Evolutionary conservation across 2,888 invertebrate genomes (phyloP).

Genomic region (Allygus modestus): DNA sequence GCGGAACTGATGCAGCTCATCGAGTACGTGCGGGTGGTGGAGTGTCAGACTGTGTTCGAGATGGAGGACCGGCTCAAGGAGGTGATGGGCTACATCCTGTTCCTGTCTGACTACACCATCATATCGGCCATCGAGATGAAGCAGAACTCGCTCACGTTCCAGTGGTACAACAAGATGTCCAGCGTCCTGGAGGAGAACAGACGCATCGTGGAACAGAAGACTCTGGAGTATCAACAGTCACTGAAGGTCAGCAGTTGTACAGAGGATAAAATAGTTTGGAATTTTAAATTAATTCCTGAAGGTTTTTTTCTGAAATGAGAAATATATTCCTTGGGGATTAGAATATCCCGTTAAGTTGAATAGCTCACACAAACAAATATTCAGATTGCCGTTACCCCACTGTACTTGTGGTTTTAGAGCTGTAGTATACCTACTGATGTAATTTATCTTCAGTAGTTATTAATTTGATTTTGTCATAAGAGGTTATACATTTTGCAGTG

Average conservation of each 20-base stretch:
- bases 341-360: too few relatives aligned
- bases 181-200: constrained; percentile 90
- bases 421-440: too few relatives aligned
- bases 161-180: constrained; percentile 90
- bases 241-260: constrained; percentile 82
- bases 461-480: too few relatives aligned
- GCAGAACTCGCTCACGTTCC: constrained; percentile 91
- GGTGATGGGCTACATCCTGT: constrained; percentile 84
- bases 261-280: too few relatives aligned
- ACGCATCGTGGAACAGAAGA: constrained; percentile 88
- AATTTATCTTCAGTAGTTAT: too few relatives aligned
- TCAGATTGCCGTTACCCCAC: too few relatives aligned
- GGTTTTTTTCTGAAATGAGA: too few relatives aligned
- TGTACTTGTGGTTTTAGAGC: too few relatives aligned
- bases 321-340: too few relatives aligned
- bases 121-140: constrained; percentile 92
- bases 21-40: constrained; percentile 85
- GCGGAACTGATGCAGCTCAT: constrained; percentile 91
- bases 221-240: constrained; percentile 89
- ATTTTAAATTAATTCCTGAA: neutral
- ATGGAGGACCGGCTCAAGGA: constrained; percentile 87
- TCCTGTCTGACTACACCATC: constrained; percentile 88
- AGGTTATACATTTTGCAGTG: too few relatives aligned
- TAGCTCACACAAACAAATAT: too few relatives aligned
- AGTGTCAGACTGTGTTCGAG: constrained; percentile 81